phyloP scores from a whole-genome alignment of 1,140 invertebrate species.

The Notospermus geniculatus region DNA sequence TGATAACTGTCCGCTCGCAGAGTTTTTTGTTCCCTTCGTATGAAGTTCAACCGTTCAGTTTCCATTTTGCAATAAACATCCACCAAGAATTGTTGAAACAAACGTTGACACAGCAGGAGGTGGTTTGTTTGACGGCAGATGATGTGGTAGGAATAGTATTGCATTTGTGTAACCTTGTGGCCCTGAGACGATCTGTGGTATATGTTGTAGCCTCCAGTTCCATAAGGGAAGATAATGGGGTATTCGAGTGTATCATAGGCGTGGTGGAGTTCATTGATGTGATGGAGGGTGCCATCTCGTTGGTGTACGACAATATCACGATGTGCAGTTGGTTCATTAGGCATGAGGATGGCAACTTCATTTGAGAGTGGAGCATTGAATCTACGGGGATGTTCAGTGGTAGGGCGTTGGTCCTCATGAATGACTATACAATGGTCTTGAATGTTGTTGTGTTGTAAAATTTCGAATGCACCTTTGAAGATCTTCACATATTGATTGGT shows the following conservation, averaged over 20 bases:
- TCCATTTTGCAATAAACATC: too few relatives aligned
- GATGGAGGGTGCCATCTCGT: neutral
- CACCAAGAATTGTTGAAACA: constrained; percentile 55
- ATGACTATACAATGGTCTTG: neutral
- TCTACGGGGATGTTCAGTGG: neutral
- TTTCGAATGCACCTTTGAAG: too few relatives aligned
- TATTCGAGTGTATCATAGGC: neutral
- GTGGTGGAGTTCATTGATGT: neutral
- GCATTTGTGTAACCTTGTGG: constrained; percentile 12
- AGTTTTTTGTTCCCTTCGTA: constrained; percentile 33
- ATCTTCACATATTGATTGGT: neutral
- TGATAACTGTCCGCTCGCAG: constrained; percentile 31
- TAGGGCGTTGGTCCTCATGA: neutral
- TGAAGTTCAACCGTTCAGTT: constrained; percentile 38
- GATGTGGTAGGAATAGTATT: constrained; percentile 20
- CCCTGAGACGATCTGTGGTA: neutral
- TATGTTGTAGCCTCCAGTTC: neutral
- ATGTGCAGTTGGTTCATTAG: neutral
- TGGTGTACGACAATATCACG: neutral
- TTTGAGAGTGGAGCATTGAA: neutral
- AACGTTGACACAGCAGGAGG: constrained; percentile 42
- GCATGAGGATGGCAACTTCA: neutral
- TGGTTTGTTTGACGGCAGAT: constrained; percentile 23
- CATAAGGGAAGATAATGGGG: neutral
- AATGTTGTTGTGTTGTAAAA: neutral